phyloP scores from a whole-genome alignment of 1,140 invertebrate genomes.

The Drosophila littoralis region DNA sequence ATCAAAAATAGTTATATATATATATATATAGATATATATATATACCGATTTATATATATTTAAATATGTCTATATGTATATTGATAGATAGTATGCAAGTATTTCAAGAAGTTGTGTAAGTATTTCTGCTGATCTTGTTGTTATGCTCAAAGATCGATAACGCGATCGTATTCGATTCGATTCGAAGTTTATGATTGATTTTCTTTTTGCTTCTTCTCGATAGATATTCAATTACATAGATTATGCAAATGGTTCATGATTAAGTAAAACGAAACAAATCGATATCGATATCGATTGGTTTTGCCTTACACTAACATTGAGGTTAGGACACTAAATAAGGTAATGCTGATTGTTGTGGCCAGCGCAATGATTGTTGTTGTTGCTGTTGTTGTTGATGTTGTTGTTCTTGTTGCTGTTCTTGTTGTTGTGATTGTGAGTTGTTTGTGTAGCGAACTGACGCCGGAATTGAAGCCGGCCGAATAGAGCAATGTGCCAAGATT shows the following conservation, averaged over 20 bases:
- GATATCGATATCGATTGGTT: slow-evolving; percentile 36
- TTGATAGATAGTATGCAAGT: slow-evolving; percentile 59
- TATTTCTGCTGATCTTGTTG: slow-evolving; percentile 26
- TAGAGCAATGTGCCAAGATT: slow-evolving; percentile 84
- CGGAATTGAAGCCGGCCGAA: slow-evolving; percentile 83
- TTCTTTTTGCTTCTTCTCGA: not conserved
- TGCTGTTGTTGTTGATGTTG: slow-evolving; percentile 60
- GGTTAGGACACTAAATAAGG: slow-evolving; percentile 83
- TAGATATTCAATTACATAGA: slow-evolving; percentile 11
- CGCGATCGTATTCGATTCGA: not conserved
- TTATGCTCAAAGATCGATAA: slow-evolving; percentile 28
- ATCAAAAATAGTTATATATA: slow-evolving; percentile 56
- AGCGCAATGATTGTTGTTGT: slow-evolving; percentile 77
- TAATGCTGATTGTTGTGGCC: slow-evolving; percentile 83
- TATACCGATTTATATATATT: slow-evolving; percentile 44
- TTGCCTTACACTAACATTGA: slow-evolving; percentile 80
- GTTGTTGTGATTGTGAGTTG: slow-evolving; percentile 74
- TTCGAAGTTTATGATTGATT: slow-evolving; percentile 5
- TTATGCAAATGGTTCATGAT: slow-evolving; percentile 22
- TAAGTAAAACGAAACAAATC: slow-evolving; percentile 1
- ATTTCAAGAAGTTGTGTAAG: slow-evolving; percentile 45
- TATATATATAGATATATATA: slow-evolving; percentile 44
- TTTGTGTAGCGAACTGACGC: slow-evolving; percentile 82
- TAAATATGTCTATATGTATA: slow-evolving; percentile 47
- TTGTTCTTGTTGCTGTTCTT: slow-evolving; percentile 68